Conservation (phyloP, 2,113 vertebrate genomes). For the Egretta garzetta region DNA sequence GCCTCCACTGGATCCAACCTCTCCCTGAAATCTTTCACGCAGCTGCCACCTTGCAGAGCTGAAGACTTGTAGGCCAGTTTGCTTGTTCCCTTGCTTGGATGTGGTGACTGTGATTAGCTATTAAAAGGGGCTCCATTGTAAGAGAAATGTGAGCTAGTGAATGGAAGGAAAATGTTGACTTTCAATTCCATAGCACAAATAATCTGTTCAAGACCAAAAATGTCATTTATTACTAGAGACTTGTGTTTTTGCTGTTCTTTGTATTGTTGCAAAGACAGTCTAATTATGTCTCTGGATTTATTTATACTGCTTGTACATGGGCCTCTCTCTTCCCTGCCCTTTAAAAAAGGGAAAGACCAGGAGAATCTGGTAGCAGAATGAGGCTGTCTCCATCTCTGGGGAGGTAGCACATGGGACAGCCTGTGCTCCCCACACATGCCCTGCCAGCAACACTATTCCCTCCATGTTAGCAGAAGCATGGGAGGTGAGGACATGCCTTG, state of each 20-base stretch:
- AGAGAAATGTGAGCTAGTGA: constrained; percentile 51
- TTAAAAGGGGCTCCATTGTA: constrained; percentile 7
- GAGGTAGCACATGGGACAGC: not conserved
- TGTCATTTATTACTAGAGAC: not conserved
- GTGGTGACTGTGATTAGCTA: constrained; percentile 28
- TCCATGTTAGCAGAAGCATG: not conserved
- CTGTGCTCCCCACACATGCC: not conserved
- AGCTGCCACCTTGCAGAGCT: not conserved
- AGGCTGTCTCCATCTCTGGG: not conserved
- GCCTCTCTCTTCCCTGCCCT: not conserved
- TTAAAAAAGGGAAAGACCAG: not conserved
- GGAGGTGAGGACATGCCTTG: not conserved
- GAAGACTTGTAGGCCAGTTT: not conserved
- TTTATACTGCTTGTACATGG: not conserved
- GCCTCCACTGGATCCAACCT: not conserved
- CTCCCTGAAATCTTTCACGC: not conserved
- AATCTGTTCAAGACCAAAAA: constrained; percentile 56
- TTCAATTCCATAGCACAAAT: constrained; percentile 9
- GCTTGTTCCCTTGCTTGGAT: constrained; percentile 4
- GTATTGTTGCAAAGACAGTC: constrained; percentile 29
- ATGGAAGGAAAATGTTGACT: constrained; percentile 60
- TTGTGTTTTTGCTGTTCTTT: not conserved
- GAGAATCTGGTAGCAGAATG: not conserved
- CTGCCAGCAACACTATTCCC: not conserved
- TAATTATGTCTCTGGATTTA: constrained; percentile 21